phyloP scores from a whole-genome alignment of 2,888 invertebrate species.

The Trichopoda pennipes region DNA sequence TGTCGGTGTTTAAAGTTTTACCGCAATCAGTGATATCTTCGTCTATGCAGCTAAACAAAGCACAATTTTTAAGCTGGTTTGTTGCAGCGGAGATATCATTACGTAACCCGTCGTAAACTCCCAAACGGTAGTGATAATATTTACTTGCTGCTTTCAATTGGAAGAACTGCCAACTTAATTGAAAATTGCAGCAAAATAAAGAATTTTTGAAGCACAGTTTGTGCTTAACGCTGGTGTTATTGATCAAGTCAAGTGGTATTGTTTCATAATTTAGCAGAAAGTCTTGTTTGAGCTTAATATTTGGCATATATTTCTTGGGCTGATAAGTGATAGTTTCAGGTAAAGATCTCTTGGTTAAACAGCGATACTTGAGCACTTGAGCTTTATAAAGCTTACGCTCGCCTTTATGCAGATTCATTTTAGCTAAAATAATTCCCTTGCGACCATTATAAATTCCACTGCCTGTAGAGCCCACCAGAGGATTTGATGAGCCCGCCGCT shows the following conservation, averaged over 20 bases:
- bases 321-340: neutral
- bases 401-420: constrained; percentile 71
- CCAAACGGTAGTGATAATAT: constrained; percentile 78
- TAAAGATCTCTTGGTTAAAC: constrained; percentile 41
- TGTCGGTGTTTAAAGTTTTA: constrained; percentile 58
- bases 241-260: constrained; percentile 45
- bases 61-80: constrained; percentile 81
- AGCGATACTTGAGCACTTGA: constrained; percentile 73
- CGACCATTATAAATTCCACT: constrained; percentile 87
- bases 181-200: constrained; percentile 75
- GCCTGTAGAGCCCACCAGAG: constrained; percentile 85
- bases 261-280: constrained; percentile 71
- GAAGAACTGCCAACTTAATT: constrained; percentile 68
- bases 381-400: constrained; percentile 74
- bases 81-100: constrained; percentile 78
- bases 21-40: constrained; percentile 73
- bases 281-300: constrained; percentile 74
- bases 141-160: neutral
- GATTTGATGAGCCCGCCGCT: constrained; percentile 86
- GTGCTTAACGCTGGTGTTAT: constrained; percentile 6
- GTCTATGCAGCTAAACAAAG: constrained; percentile 80
- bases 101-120: constrained; percentile 77
- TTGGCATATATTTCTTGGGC: neutral
- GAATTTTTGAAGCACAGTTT: constrained; percentile 66
- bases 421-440: constrained; percentile 71